Conservation (phyloP, 2,797 vertebrate genomes). For the Fundulus diaphanus region DNA sequence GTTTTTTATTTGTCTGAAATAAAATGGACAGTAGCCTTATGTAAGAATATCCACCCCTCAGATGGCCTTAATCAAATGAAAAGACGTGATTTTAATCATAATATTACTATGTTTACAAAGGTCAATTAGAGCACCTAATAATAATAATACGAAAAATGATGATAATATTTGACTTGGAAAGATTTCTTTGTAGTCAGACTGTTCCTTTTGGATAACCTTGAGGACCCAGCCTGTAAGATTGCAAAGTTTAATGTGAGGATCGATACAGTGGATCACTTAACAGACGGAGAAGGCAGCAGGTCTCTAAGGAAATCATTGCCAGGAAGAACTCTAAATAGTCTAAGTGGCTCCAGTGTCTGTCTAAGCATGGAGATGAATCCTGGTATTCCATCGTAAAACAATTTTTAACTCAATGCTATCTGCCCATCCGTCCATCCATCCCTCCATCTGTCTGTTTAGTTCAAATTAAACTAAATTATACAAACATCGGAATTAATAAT, state of each 20-base stretch:
- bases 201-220: conserved; percentile 25
- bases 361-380: conserved; percentile 36
- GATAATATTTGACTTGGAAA: not conserved
- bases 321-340: conserved; percentile 75
- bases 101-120: not conserved
- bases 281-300: conserved; percentile 54
- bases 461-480: no score
- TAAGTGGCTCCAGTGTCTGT: conserved; percentile 53
- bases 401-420: not conserved
- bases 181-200: not conserved
- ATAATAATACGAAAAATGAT: not conserved
- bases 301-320: conserved; percentile 67
- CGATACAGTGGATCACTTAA: conserved; percentile 79
- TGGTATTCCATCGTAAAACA: conserved; percentile 19
- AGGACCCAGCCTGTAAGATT: conserved; percentile 39
- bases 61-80: not conserved
- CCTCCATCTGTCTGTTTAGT: no score
- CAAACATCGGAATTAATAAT: no score
- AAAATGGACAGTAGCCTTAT: no score
- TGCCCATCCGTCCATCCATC: no score
- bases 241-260: conserved; percentile 67
- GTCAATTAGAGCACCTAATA: not conserved
- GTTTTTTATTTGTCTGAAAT: not conserved
- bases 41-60: not conserved
- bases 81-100: not conserved